Evolutionary conservation across 2,797 vertebrate species (phyloP).

Genomic region (Ceryle rudis): DNA sequence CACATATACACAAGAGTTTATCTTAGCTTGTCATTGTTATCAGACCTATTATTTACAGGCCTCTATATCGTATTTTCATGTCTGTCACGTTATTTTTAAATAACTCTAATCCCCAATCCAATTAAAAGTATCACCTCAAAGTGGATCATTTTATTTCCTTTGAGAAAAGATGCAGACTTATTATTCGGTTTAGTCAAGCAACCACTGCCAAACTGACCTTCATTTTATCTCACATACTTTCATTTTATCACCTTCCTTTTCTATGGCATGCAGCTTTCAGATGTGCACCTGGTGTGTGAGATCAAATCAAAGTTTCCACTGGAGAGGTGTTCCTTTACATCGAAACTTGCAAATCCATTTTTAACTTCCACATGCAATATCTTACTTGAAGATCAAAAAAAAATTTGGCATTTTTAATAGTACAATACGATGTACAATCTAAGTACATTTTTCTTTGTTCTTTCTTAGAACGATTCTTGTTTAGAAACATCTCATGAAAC

Average conservation of each 20-base stretch:
- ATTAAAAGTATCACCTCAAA: constrained; percentile 54
- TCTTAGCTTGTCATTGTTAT: not conserved
- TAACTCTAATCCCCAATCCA: constrained; percentile 58
- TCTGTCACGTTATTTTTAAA: constrained; percentile 22
- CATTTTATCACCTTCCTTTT: constrained; percentile 47
- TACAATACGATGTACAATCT: not conserved
- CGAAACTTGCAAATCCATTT: constrained; percentile 34
- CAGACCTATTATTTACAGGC: not conserved
- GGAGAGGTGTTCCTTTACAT: constrained; percentile 24
- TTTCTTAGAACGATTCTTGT: not conserved
- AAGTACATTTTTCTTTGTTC: not conserved
- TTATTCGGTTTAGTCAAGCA: constrained; percentile 47
- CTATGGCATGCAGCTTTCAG: constrained; percentile 13
- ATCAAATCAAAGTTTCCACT: constrained; percentile 43
- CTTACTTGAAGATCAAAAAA: constrained; percentile 23
- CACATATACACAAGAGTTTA: not conserved
- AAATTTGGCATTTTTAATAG: not conserved
- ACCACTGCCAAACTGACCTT: constrained; percentile 63
- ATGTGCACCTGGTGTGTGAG: constrained; percentile 9
- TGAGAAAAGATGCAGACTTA: constrained; percentile 31
- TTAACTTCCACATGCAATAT: not conserved
- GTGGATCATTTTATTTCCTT: constrained; percentile 48
- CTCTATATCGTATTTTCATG: not conserved
- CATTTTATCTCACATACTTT: constrained; percentile 54
- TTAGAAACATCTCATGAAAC: not conserved